phyloP scores from a whole-genome alignment of 2,888 invertebrate genomes.

The Meandrusa payeni region DNA sequence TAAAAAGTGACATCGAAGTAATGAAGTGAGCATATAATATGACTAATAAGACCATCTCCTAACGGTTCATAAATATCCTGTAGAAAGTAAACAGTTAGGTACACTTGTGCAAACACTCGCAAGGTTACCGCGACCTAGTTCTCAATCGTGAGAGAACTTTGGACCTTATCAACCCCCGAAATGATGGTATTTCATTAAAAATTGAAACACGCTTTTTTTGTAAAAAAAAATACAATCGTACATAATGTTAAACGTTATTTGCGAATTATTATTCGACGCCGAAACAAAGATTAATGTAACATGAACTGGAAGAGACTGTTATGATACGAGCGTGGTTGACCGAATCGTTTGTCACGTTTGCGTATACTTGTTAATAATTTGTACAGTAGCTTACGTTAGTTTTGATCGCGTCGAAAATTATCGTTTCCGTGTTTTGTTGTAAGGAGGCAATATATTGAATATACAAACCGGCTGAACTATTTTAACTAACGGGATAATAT shows the following conservation, averaged over 20 bases:
- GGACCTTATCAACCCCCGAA: slow-evolving; percentile 22
- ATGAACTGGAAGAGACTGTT: slow-evolving; percentile 1
- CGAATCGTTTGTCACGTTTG: slow-evolving; percentile 5
- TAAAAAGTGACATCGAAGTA: no score
- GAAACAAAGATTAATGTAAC: background rate
- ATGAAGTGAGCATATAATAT: slow-evolving; percentile 24
- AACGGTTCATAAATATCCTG: slow-evolving; percentile 45
- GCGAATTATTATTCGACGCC: background rate
- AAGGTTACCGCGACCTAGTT: slow-evolving; percentile 45
- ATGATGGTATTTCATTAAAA: background rate
- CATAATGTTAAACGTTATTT: slow-evolving; percentile 6
- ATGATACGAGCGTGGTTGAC: slow-evolving; percentile 3
- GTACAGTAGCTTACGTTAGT: background rate
- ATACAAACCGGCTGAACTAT: background rate
- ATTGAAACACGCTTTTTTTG: background rate
- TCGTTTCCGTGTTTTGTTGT: background rate
- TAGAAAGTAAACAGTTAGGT: slow-evolving; percentile 37
- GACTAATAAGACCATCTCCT: slow-evolving; percentile 32
- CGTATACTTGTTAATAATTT: slow-evolving; percentile 6
- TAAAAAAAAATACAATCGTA: background rate
- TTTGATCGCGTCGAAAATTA: background rate
- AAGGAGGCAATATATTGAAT: background rate
- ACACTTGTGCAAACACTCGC: slow-evolving; percentile 54
- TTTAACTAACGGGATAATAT: background rate
- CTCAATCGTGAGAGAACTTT: slow-evolving; percentile 25